Base-by-base conservation (phyloP, 2,797 vertebrate genomes). In the Chelon auratus region DNA sequence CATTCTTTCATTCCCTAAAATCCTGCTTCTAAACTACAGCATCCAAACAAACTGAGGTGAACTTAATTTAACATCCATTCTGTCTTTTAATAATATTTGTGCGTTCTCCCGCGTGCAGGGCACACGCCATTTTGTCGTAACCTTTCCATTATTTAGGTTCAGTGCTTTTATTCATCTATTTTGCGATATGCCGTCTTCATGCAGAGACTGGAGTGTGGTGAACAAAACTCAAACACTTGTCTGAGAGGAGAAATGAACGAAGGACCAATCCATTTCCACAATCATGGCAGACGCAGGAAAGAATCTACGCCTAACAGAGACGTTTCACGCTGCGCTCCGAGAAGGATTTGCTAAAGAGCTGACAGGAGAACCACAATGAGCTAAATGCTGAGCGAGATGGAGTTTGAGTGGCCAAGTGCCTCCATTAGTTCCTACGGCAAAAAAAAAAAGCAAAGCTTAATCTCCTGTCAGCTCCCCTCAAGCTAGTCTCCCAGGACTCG, bases 91-190 rank as follows among this genome's bases (percentile, higher is more conserved):
- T 87, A 78, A 37, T 79, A 85, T 84, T 85, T 80, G 75, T 82
- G 80, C 81, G 66, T 72, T 66, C 80, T 78, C 66, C 60, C 33
- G 14, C 82, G 83, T 6, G 47, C 71, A 81, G 64, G 37, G 62
- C 87, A 82, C 82, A 67, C 86, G 89, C 86, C 54, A 72, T 80
- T 82, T 87, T 83, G 85, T 83, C 87, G 81, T 77, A 91, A 88
- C 82, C 83, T 89, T 87, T 91, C 83, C 73, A 90, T 91, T 92
- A 93, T 89, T 92, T 87, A 90, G 82, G 67, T 83, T 86, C 76
- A 71, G 79, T 66, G 81, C 87, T 87, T 92, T 93, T 91, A 93
- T 93, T 93, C 76, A 91, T 82, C 67, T 67, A 37, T 62, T 81
- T 72, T 56, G 51, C 20, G 73, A 88, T 80, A 83, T 2, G 4